A percentile compares a stretch with the other conserved stretches of the same genome.
Conservation (phyloP, 1,140 invertebrate genomes). For the Andricus grossulariae region DNA sequence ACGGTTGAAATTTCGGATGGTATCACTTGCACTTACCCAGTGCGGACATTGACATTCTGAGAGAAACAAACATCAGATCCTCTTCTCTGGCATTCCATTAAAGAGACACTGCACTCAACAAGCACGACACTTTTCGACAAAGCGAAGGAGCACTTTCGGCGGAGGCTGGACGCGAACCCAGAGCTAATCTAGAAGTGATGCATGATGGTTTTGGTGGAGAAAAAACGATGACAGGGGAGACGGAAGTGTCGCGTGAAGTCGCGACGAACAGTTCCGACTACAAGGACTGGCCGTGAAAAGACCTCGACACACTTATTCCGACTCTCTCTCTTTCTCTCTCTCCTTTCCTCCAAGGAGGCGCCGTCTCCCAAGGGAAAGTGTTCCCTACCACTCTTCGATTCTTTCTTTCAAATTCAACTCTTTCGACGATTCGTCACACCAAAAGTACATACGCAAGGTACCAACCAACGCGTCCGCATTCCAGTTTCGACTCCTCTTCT, state of each 20-base stretch:
- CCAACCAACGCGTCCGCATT: constrained; percentile 34
- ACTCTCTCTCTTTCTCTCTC: constrained; percentile 61
- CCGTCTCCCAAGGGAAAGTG: constrained; percentile 74
- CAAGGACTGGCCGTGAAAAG: constrained; percentile 74
- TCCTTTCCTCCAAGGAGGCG: constrained; percentile 66
- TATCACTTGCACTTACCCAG: constrained; percentile 21
- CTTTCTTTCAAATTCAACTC: constrained; percentile 13
- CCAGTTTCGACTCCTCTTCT: not conserved
- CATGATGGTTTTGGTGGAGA: constrained; percentile 14
- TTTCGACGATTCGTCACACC: constrained; percentile 54
- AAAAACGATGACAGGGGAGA: constrained; percentile 30
- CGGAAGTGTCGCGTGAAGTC: constrained; percentile 59
- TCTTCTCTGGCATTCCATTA: constrained; percentile 24
- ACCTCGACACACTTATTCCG: constrained; percentile 75
- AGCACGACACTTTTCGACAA: not conserved
- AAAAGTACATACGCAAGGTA: constrained; percentile 33
- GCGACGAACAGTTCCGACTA: constrained; percentile 64
- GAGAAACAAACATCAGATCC: constrained; percentile 19
- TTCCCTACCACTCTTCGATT: constrained; percentile 60
- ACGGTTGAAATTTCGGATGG: not conserved
- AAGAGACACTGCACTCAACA: not conserved
- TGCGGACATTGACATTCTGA: constrained; percentile 29
- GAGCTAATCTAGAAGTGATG: not conserved
- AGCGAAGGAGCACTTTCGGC: not conserved
- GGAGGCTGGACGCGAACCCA: not conserved